These are phyloP conservation scores for Phalacrocorax aristotelis DNA, from an alignment of 2,113 vertebrate genomes.

Conservation along the genomic window DNA sequence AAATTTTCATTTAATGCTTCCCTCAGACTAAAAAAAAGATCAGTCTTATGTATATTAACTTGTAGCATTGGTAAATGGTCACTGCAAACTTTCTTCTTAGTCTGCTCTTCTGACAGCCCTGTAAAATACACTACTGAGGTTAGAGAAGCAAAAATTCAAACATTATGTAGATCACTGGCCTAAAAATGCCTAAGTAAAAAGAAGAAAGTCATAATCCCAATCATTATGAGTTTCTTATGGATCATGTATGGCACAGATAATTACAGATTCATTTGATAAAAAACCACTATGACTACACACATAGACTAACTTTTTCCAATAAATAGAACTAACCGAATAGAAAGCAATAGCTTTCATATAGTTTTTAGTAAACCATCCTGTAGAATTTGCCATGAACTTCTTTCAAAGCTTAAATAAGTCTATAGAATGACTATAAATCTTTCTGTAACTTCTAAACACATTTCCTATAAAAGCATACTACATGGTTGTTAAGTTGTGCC, in stretches of 20 bases:
- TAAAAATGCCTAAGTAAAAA: neutral
- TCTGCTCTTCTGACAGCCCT: neutral
- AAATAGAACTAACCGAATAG: neutral
- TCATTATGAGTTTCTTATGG: neutral
- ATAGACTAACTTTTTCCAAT: neutral
- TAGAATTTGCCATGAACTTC: neutral
- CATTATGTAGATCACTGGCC: neutral
- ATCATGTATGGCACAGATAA: neutral
- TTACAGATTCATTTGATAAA: neutral
- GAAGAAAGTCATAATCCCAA: neutral
- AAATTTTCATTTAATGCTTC: neutral
- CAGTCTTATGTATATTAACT: neutral
- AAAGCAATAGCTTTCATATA: neutral
- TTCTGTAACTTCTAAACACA: neutral
- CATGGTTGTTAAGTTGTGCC: neutral
- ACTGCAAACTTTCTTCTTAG: neutral
- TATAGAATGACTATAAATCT: neutral
- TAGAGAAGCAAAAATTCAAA: neutral
- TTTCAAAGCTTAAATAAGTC: neutral
- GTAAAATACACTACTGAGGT: neutral
- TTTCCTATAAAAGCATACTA: neutral
- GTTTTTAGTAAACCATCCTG: neutral
- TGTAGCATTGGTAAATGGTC: neutral
- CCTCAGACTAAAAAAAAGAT: neutral
- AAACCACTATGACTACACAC: rapidly evolving